These are phyloP conservation scores for Neosilurus mollespiculum DNA, from an alignment of 2,797 vertebrate species.

Conservation along the genomic window DNA sequence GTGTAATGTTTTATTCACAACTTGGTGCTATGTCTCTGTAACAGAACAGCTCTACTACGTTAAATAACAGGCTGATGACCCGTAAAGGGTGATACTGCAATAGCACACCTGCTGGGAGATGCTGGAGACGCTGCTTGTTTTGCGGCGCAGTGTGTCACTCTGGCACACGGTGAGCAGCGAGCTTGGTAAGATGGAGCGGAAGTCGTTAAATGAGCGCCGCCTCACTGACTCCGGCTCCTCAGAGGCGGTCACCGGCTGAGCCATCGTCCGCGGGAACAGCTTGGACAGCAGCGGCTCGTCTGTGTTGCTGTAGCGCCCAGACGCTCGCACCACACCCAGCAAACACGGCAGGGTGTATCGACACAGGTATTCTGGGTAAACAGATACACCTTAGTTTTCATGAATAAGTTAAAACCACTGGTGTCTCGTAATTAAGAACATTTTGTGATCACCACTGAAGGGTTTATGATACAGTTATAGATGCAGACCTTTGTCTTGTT, in stretches of 20 bases:
- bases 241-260: conserved; percentile 68
- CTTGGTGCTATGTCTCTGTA: no score
- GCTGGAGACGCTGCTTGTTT: conserved; percentile 82
- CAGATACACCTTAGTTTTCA: not conserved
- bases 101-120: conserved; percentile 79
- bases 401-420: not conserved
- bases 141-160: conserved; percentile 83
- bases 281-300: conserved; percentile 93
- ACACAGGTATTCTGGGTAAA: conserved; percentile 86
- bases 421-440: not conserved
- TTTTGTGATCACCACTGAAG: not conserved
- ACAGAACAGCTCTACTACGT: not conserved
- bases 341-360: conserved; percentile 87
- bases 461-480: not conserved
- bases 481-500: conserved; percentile 87
- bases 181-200: conserved; percentile 94
- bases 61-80: not conserved
- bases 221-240: conserved; percentile 81
- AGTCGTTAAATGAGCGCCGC: conserved; percentile 93
- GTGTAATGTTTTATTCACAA: no score
- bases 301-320: conserved; percentile 91
- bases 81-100: not conserved
- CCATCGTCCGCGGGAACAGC: conserved; percentile 83
- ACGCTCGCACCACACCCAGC: conserved; percentile 90
- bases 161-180: conserved; percentile 87